phyloP scores from a whole-genome alignment of 2,797 vertebrate genomes.

The Xerus rutilus region DNA sequence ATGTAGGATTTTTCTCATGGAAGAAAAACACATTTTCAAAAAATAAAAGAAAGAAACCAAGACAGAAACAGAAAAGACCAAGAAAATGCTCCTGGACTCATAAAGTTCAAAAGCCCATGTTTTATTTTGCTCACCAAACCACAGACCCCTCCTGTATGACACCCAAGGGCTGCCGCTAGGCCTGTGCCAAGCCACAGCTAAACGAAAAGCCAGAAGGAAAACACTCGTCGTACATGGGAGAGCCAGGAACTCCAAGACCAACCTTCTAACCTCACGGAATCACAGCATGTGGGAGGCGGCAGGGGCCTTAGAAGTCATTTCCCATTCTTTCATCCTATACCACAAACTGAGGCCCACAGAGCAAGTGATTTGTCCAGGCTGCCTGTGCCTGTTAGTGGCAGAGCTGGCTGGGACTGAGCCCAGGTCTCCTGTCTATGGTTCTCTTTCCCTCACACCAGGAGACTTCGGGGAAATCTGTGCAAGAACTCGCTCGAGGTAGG shows the following conservation, averaged over 20 bases:
- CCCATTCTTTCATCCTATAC: not conserved
- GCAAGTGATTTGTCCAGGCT: not conserved
- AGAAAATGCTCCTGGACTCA: not conserved
- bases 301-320: not conserved
- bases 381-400: fast-evolving
- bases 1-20: not conserved
- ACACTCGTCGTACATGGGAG: not conserved
- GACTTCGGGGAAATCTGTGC: not conserved
- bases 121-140: conserved; percentile 60
- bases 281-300: fast-evolving
- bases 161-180: conserved; percentile 4
- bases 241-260: not conserved
- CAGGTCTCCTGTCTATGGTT: not conserved
- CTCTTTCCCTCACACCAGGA: not conserved
- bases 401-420: not conserved
- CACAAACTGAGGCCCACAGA: not conserved
- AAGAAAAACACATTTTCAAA: not conserved
- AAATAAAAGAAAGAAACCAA: not conserved
- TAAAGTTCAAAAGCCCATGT: conserved; percentile 47
- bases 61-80: not conserved
- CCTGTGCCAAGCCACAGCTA: conserved; percentile 68
- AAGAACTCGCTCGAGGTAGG: fast-evolving
- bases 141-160: conserved; percentile 46
- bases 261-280: not conserved
- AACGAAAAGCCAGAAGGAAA: conserved; percentile 33